Base-by-base conservation (phyloP, 35 echinoderm and acorn worm genomes). In the Patiria miniata region DNA sequence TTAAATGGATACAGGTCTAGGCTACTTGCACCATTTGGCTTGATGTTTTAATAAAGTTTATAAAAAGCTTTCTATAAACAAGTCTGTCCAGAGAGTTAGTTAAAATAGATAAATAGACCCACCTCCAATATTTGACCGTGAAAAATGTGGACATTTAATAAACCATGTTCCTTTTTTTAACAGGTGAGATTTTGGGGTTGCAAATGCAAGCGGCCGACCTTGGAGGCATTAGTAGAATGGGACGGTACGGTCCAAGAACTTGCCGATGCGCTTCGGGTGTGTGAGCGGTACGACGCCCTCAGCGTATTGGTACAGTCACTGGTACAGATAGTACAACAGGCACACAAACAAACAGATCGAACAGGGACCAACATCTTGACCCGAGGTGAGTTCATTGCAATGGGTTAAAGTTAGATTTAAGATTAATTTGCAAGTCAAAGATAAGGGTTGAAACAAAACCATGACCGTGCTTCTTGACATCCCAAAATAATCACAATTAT, bases 311-410 rank as follows among this genome's bases (percentile, higher is more conserved):
- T 73, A 26, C 65, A 73, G 29, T 26, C 65, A 2, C 65, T 73
- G 26, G 23, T 73, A 30, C 8, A 73, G 15, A 30, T 34, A 28
- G 2, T 73, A 22, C 65, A 36, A 23, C 19, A 36, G 34, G 65
- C 26, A 9, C 65, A 73, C 14, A 34, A 47, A 47, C 42, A 12
- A 12, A 12, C 42, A 47, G 34, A 68, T 22, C n/a, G 6, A 73
- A 73, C 65, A 36, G 65, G 65, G 34, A 30, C 65, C 34, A 73
- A 73, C 65, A 73, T 73, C 65, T 73, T 73, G 34, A 73, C 21
- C 7, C 65, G 34, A 30, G 65, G 65, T 73, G 14, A 73, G 65
- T 47, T 47, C 4, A 6, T 12, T 6, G 42, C 42, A 47, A 12
- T n/a, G n/a, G n/a, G n/a, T n/a, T n/a, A n/a, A n/a, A n/a, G n/a